Conservation (phyloP, 2,797 vertebrate species). For the Todus mexicanus region DNA sequence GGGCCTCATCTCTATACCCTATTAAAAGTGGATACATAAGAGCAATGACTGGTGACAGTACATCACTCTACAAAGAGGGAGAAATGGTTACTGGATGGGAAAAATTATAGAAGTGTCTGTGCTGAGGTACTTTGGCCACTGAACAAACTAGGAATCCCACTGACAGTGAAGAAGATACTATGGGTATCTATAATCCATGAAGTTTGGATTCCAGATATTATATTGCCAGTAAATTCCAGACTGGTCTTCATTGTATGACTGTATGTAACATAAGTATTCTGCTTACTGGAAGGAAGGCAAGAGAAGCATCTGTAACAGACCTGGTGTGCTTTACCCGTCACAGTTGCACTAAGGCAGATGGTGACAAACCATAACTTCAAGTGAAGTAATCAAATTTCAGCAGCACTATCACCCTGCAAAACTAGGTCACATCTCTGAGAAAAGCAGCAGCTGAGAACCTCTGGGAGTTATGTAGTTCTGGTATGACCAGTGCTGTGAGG, state of each 20-base stretch:
- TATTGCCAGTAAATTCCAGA: not conserved
- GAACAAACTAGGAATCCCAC: not conserved
- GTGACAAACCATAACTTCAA: not conserved
- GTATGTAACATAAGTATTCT: not conserved
- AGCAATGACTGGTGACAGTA: not conserved
- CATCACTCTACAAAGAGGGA: not conserved
- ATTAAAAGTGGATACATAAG: not conserved
- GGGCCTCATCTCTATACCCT: not conserved
- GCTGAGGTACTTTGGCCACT: not conserved
- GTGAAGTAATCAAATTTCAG: not conserved
- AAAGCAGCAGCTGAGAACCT: not conserved
- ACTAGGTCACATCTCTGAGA: not conserved
- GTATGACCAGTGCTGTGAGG: not conserved
- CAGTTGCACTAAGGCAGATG: not conserved
- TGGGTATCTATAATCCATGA: not conserved
- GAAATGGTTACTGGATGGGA: not conserved
- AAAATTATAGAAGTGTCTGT: not conserved
- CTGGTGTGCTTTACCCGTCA: not conserved
- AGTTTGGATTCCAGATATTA: not conserved
- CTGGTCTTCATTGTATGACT: not conserved
- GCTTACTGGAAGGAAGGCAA: not conserved
- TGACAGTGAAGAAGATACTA: not conserved
- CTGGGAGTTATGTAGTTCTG: not conserved
- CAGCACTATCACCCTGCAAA: not conserved
- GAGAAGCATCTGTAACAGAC: not conserved